Conservation (phyloP, 2,888 invertebrate genomes). For the Lepeophtheirus nordmannii region DNA sequence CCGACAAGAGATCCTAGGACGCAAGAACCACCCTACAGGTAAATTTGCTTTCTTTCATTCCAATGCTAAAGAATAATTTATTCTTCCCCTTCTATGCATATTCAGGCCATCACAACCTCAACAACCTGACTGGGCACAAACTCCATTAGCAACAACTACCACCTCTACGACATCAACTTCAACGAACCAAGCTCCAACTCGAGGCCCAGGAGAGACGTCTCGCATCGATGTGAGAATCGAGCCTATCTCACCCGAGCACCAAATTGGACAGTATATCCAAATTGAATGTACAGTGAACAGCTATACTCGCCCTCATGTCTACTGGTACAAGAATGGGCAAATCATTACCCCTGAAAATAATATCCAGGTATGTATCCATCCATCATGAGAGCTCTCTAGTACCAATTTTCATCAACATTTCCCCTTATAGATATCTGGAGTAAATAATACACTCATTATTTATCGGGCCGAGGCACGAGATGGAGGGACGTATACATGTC, state of each 20-base stretch:
- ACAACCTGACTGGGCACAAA: not conserved
- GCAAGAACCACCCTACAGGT: not conserved
- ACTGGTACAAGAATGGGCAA: conserved; percentile 63
- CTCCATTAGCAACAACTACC: conserved; percentile 5
- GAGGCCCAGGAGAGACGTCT: conserved; percentile 11
- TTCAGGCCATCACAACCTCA: not conserved
- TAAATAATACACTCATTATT: conserved; percentile 54
- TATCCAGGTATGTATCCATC: conserved; percentile 34
- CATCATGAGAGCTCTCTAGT: conserved; percentile 8
- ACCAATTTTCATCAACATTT: too few relatives aligned
- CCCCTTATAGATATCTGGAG: conserved; percentile 34
- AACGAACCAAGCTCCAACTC: conserved; percentile 19
- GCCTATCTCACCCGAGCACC: not conserved
- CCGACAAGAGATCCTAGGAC: not conserved
- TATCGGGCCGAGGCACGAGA: conserved; percentile 48
- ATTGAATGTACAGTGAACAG: conserved; percentile 62
- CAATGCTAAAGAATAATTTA: not conserved
- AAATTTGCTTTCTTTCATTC: not conserved
- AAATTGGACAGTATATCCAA: conserved; percentile 3
- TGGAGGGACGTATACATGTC: conserved; percentile 65
- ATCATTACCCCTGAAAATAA: conserved; percentile 43
- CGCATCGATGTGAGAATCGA: conserved; percentile 29
- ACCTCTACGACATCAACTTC: conserved; percentile 24
- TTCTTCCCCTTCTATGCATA: too few relatives aligned
- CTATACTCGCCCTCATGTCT: conserved; percentile 54